Conservation (phyloP, 1,140 invertebrate genomes). For the Chrysomallon squamiferum region DNA sequence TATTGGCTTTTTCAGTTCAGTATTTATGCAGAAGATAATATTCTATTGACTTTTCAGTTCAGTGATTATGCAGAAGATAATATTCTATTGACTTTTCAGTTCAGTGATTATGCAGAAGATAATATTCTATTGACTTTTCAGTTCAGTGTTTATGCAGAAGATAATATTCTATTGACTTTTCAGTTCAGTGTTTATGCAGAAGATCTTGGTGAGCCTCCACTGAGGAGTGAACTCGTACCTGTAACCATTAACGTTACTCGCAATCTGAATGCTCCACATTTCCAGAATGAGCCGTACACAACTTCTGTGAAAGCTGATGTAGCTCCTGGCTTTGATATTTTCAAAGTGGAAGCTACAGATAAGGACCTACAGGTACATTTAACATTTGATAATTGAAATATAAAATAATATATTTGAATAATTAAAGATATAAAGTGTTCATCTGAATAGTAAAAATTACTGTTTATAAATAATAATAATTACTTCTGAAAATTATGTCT, state of each 20-base stretch:
- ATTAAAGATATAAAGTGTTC: too few relatives aligned
- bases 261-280: constrained; percentile 73
- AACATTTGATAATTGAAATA: neutral
- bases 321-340: constrained; percentile 7
- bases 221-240: constrained; percentile 14
- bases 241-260: constrained; percentile 52
- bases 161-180: too few relatives aligned
- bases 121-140: too few relatives aligned
- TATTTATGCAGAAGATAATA: too few relatives aligned
- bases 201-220: constrained; percentile 27
- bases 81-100: too few relatives aligned
- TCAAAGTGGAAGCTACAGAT: constrained; percentile 72
- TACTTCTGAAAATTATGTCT: constrained; percentile 3
- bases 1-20: too few relatives aligned
- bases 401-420: too few relatives aligned
- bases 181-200: constrained; percentile 34
- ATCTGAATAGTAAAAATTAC: too few relatives aligned
- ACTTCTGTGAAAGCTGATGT: constrained; percentile 24
- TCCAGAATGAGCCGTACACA: constrained; percentile 67
- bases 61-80: too few relatives aligned
- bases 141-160: too few relatives aligned
- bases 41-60: too few relatives aligned
- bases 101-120: too few relatives aligned
- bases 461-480: neutral
- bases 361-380: constrained; percentile 73